phyloP scores from a whole-genome alignment of 2,888 invertebrate species.

The Plagodis pulveraria region DNA sequence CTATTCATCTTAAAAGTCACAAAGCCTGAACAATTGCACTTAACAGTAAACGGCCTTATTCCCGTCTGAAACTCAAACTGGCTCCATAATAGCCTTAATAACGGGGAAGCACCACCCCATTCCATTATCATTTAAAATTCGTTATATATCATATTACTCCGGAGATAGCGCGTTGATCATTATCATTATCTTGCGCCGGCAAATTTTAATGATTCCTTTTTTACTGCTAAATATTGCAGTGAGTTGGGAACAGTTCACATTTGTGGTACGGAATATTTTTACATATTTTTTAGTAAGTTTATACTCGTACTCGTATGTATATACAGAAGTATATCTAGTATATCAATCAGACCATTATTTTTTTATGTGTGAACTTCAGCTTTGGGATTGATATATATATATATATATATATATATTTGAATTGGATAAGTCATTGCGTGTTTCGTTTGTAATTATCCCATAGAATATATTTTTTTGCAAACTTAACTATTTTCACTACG shows the following conservation, averaged over 20 bases:
- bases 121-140: conserved; percentile 35
- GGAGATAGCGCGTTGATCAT: conserved; percentile 35
- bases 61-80: conserved; percentile 17
- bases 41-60: conserved; percentile 9
- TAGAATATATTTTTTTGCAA: too few relatives aligned
- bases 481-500: too few relatives aligned
- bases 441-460: too few relatives aligned
- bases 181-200: conserved; percentile 41
- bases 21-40: conserved; percentile 9
- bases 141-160: conserved; percentile 34
- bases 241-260: conserved; percentile 15
- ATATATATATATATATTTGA: too few relatives aligned
- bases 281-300: not conserved
- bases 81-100: conserved; percentile 29
- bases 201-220: conserved; percentile 43
- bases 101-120: conserved; percentile 19
- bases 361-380: too few relatives aligned
- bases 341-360: too few relatives aligned
- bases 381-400: too few relatives aligned
- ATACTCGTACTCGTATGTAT: too few relatives aligned
- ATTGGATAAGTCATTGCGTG: too few relatives aligned
- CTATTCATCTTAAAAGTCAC: conserved; percentile 1
- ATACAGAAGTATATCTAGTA: too few relatives aligned
- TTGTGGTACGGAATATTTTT: not conserved
- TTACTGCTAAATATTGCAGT: conserved; percentile 37